These are phyloP conservation scores for Drosophila falleni DNA, from an alignment of 2,888 invertebrate genomes.

Conservation along the genomic window DNA sequence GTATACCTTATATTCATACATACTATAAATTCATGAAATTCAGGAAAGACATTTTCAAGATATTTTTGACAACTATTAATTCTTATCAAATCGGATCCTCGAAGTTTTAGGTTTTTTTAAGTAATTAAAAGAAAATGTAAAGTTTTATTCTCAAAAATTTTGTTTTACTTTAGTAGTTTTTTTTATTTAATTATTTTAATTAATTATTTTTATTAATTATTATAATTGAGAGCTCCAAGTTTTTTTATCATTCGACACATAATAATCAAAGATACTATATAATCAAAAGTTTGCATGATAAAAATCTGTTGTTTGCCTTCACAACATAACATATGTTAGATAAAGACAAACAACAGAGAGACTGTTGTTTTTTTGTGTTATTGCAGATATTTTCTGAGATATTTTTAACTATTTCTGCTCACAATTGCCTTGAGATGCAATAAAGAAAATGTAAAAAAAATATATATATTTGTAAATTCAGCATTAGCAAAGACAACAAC, in stretches of 20 bases:
- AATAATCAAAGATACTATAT: neutral
- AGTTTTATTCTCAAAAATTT: too few species aligned
- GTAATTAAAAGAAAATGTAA: too few species aligned
- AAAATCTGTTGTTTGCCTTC: conserved; percentile 13
- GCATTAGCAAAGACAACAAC: conserved; percentile 10
- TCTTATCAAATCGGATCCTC: neutral
- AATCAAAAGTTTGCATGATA: conserved; percentile 8
- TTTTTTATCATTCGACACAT: neutral
- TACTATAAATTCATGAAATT: neutral
- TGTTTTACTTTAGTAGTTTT: too few species aligned
- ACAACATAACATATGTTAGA: conserved; percentile 2
- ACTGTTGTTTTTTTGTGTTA: neutral
- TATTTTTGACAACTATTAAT: neutral
- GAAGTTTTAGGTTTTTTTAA: too few species aligned
- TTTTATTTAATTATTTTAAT: too few species aligned
- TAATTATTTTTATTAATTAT: too few species aligned
- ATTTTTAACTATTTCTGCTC: conserved; percentile 21
- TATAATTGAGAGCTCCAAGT: too few species aligned
- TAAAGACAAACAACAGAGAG: conserved; percentile 3
- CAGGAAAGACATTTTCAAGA: neutral
- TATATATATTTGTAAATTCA: conserved; percentile 20
- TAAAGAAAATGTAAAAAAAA: conserved; percentile 31
- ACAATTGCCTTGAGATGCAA: conserved; percentile 39
- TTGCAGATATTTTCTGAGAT: conserved; percentile 4
- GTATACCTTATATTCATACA: too few species aligned